phyloP scores from a whole-genome alignment of 2,888 invertebrate species.

The Lepeophtheirus nordmannii region DNA sequence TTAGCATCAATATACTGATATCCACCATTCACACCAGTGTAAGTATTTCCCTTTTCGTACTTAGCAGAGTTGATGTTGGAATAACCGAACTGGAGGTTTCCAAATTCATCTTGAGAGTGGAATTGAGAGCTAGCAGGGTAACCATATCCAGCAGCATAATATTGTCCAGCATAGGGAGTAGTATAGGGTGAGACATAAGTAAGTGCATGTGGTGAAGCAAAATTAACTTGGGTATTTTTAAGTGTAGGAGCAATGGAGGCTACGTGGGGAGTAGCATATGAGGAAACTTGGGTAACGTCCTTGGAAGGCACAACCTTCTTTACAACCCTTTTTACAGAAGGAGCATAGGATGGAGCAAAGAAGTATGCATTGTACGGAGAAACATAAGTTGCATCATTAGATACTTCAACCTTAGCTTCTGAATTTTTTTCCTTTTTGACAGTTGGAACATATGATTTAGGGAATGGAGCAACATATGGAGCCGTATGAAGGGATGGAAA shows the following conservation, averaged over 20 bases:
- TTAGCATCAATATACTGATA: constrained; percentile 20
- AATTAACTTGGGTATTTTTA: no score
- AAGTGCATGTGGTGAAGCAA: no score
- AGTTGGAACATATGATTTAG: neutral
- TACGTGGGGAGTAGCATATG: neutral
- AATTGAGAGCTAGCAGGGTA: neutral
- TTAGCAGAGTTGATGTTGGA: constrained; percentile 22
- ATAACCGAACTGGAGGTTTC: constrained; percentile 17
- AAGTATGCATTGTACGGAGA: neutral
- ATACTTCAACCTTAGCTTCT: neutral
- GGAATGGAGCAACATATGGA: neutral
- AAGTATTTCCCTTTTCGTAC: constrained; percentile 14
- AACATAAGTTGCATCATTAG: neutral
- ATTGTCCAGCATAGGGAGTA: neutral
- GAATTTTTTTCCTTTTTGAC: neutral
- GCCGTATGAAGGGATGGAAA: neutral
- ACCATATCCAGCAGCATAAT: neutral
- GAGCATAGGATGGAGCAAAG: neutral
- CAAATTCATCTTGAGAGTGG: constrained; percentile 15
- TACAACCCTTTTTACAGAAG: neutral
- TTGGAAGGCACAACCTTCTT: neutral
- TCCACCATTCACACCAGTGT: constrained; percentile 6
- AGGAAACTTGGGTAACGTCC: neutral
- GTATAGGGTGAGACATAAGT: no score
- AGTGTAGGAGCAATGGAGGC: neutral